phyloP scores from a whole-genome alignment of 1,140 invertebrate species.

The Scaptomyza hsui region DNA sequence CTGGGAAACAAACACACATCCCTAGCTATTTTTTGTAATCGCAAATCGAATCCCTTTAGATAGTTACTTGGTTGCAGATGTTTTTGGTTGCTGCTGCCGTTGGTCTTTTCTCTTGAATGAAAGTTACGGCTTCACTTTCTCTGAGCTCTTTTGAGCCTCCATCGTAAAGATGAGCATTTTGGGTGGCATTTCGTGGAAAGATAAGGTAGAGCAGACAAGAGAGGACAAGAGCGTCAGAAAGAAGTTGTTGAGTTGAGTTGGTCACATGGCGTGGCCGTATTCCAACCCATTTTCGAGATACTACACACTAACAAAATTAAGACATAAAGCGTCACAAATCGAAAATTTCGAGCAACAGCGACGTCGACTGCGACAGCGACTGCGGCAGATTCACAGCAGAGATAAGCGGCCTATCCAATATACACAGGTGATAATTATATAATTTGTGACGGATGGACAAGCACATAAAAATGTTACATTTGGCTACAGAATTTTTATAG shows the following conservation, averaged over 20 bases:
- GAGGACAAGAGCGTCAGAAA: slow-evolving; percentile 1
- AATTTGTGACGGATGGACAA: slow-evolving; percentile 83
- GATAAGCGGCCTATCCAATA: slow-evolving; percentile 72
- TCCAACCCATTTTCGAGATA: slow-evolving; percentile 36
- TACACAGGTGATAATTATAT: slow-evolving; percentile 82
- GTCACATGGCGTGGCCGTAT: slow-evolving; percentile 17
- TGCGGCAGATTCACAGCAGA: slow-evolving; percentile 62
- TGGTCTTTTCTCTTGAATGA: slow-evolving; percentile 57
- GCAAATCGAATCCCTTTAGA: slow-evolving; percentile 18
- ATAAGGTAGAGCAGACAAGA: slow-evolving; percentile 46
- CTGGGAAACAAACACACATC: neutral
- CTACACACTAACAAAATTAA: slow-evolving; percentile 66
- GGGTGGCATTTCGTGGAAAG: slow-evolving; percentile 78
- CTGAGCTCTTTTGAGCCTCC: slow-evolving; percentile 17
- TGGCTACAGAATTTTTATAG: slow-evolving; percentile 75
- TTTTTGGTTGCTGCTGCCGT: slow-evolving; percentile 1
- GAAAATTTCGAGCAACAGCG: slow-evolving; percentile 72
- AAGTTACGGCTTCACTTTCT: slow-evolving; percentile 72
- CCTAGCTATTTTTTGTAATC: neutral
- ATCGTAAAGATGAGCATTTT: slow-evolving; percentile 67
- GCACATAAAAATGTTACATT: slow-evolving; percentile 79
- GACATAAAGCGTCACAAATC: slow-evolving; percentile 81
- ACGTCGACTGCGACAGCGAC: slow-evolving; percentile 10
- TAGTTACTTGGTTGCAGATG: neutral
- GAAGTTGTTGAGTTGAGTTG: slow-evolving; percentile 10